These are phyloP conservation scores for Mesorhabditis spiculigera DNA, from an alignment of 2,888 invertebrate genomes.

Conservation along the genomic window DNA sequence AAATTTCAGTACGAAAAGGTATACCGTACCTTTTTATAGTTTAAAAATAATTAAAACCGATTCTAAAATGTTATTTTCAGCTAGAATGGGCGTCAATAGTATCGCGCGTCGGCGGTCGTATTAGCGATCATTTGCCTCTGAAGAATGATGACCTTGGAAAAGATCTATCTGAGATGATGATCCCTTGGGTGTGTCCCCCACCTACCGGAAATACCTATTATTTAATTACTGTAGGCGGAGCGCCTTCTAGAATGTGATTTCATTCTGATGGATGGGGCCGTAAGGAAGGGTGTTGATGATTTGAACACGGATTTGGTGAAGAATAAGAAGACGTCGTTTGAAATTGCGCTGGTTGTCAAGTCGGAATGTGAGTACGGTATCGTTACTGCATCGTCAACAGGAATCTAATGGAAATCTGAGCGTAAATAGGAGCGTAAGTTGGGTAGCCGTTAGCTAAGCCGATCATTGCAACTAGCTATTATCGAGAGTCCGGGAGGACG, in stretches of 20 bases:
- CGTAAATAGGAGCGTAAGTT: too few species aligned
- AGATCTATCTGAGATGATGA: not conserved
- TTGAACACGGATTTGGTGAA: not conserved
- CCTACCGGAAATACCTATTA: not conserved
- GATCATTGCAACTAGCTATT: too few species aligned
- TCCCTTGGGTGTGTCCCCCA: not conserved
- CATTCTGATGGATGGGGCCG: not conserved
- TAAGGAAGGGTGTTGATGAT: not conserved
- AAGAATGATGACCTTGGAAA: not conserved
- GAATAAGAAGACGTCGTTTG: constrained; percentile 1
- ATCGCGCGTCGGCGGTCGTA: not conserved
- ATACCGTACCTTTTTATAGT: too few species aligned
- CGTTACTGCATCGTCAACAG: too few species aligned
- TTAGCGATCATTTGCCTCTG: constrained; percentile 1
- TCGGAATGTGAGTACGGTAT: not conserved
- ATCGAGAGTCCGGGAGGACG: too few species aligned
- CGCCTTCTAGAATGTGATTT: not conserved
- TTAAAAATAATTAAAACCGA: too few species aligned
- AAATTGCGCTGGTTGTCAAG: not conserved
- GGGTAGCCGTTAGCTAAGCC: too few species aligned
- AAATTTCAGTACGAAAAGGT: too few species aligned
- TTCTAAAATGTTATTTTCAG: not conserved
- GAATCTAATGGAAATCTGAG: too few species aligned
- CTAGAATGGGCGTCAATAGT: not conserved
- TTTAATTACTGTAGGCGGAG: not conserved